A percentile compares a stretch with the other conserved stretches of the same genome.
Evolutionary conservation across 2,888 invertebrate species (phyloP).

Genomic region (Elegia similella): DNA sequence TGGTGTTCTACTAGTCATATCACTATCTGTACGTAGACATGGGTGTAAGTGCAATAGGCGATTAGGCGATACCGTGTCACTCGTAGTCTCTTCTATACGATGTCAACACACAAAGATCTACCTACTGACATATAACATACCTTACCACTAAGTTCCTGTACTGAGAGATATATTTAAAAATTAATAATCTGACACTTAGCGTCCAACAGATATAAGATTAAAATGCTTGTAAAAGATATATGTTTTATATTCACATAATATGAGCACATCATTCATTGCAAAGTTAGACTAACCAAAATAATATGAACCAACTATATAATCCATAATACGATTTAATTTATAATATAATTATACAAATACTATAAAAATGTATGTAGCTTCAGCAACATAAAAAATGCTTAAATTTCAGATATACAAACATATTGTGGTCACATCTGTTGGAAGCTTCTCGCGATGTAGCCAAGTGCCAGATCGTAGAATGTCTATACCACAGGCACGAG

Average conservation of each 20-base stretch:
- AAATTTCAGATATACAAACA: not conserved
- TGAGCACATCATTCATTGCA: not conserved
- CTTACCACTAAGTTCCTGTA: constrained; percentile 77
- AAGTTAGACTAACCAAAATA: not conserved
- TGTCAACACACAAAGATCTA: constrained; percentile 56
- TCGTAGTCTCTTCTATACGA: constrained; percentile 23
- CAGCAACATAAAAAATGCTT: not conserved
- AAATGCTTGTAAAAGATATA: not conserved
- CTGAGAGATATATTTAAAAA: constrained; percentile 76
- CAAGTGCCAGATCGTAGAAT: constrained; percentile 40
- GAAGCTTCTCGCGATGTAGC: constrained; percentile 6
- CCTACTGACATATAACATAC: constrained; percentile 70
- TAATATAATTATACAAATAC: no score
- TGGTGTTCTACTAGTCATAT: constrained; percentile 41
- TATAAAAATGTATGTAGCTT: not conserved
- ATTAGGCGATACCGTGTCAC: constrained; percentile 2
- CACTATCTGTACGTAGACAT: constrained; percentile 33
- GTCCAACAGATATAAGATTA: constrained; percentile 1
- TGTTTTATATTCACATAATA: not conserved
- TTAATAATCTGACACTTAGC: constrained; percentile 50
- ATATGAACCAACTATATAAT: no score
- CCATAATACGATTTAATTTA: no score
- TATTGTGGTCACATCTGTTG: not conserved
- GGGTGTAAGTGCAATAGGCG: constrained; percentile 32
- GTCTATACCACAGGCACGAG: constrained; percentile 41